Base-by-base conservation (phyloP, 2,113 vertebrate genomes). In the Sinocyclocheilus grahami region DNA sequence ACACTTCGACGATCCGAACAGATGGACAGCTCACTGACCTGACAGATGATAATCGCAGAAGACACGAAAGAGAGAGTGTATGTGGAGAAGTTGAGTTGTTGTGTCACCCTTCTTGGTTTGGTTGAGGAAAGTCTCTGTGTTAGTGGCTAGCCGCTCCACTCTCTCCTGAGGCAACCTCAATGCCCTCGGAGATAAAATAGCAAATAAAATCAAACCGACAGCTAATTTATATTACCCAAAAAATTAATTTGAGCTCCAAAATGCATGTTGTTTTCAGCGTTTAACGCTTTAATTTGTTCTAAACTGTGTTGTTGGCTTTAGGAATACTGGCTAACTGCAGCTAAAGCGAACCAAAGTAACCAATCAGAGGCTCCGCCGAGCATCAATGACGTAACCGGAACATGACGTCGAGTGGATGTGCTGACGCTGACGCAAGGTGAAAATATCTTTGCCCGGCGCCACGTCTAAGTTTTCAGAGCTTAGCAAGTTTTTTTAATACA, bases 391-490 rank as follows among this genome's bases (percentile, higher is more conserved):
- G 81, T 27, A 24, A 27, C 11, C 82, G 82, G 69, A 75, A 84
- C 8, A 18, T 16, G 0, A 5, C 0, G 1, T 24, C 2, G 48
- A 74, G 51, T 74, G 82, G 69, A 42, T 27, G 18, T 12, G 2
- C 69, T 84, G 30, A 30, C 30, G 30, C 30, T 30, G 30, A 27
- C n/a, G 20, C 24, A n/a, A 37, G 13, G 53, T 79, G 78, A 6
- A 60, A 27, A 42, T 7, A 16, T 74, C 82, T 84, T 74, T 74
- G 20, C 6, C 30, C 51, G 89, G 69, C 83, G 86, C 86, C 89
- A 89, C 89, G 89, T 88, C 85, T 86, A 63, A 86, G 77, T 30
- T 27, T n/a, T 69, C 16, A 13, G 13, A 48, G 24, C 16, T 69
- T 24, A 82, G 62, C 39, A 51, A 82, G 62, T 82, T 42, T 58